These are phyloP conservation scores for Charaxes varanes DNA, from an alignment of 1,140 invertebrate species.

Conservation along the genomic window DNA sequence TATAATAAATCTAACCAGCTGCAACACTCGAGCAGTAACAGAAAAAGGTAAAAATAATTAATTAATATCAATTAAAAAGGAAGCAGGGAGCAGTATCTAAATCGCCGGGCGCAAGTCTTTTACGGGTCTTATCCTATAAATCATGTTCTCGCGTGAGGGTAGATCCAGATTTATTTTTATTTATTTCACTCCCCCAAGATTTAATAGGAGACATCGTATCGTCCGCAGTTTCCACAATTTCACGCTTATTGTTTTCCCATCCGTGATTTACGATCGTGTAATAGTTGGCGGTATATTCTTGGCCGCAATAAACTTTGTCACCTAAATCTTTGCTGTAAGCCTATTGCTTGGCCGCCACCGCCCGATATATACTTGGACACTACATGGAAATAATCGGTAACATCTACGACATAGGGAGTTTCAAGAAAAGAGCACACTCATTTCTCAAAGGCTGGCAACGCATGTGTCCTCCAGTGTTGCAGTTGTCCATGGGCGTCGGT, in stretches of 20 bases:
- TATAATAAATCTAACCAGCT: background rate
- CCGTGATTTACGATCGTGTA: constrained; percentile 69
- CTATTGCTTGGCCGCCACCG: constrained; percentile 38
- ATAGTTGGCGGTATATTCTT: constrained; percentile 66
- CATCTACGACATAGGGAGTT: too few relatives aligned
- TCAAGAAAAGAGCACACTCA: too few relatives aligned
- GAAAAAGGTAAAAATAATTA: constrained; percentile 23
- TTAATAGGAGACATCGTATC: constrained; percentile 66
- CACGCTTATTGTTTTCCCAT: constrained; percentile 74
- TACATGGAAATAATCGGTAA: constrained; percentile 11
- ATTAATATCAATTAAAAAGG: constrained; percentile 44
- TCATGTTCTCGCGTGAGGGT: constrained; percentile 59
- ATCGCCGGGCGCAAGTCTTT: constrained; percentile 30
- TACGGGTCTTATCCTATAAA: constrained; percentile 55
- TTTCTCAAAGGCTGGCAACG: too few relatives aligned
- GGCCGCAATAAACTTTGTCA: constrained; percentile 68
- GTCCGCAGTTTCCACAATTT: constrained; percentile 71
- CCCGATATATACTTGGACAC: constrained; percentile 19
- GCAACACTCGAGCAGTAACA: constrained; percentile 6
- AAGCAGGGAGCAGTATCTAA: constrained; percentile 24
- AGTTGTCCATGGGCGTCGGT: too few relatives aligned
- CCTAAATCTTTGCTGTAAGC: constrained; percentile 68
- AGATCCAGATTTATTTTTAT: constrained; percentile 68
- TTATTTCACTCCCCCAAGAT: constrained; percentile 70
- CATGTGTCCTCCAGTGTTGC: too few relatives aligned